phyloP scores from a whole-genome alignment of 2,113 vertebrate species.

The Dipodomys stephensi region DNA sequence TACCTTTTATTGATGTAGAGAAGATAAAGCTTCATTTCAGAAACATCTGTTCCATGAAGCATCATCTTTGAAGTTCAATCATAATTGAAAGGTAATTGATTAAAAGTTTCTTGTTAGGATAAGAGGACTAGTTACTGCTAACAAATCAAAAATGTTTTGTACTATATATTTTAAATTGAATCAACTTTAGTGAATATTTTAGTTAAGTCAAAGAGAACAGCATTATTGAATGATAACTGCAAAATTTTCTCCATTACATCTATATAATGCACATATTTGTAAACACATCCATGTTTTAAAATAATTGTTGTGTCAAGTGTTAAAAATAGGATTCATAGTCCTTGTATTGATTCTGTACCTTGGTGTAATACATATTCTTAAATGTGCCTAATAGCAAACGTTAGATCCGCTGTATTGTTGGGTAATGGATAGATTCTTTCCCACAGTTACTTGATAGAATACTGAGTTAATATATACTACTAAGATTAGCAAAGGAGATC shows the following conservation, averaged over 20 bases:
- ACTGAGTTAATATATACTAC: background rate
- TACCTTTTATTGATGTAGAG: conserved; percentile 46
- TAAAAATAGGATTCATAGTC: background rate
- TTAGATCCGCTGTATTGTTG: background rate
- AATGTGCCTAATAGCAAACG: background rate
- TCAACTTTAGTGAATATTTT: background rate
- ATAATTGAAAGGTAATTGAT: conserved; percentile 51
- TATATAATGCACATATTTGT: background rate
- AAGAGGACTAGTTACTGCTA: conserved; percentile 25
- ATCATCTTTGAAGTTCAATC: conserved; percentile 27
- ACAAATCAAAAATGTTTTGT: conserved; percentile 17
- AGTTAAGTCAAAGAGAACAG: background rate
- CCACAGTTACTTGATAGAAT: background rate
- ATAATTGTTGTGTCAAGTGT: background rate
- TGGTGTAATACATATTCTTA: background rate
- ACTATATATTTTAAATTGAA: background rate
- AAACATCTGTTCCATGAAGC: conserved; percentile 32
- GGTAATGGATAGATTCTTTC: background rate
- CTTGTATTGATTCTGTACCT: background rate
- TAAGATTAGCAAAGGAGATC: background rate
- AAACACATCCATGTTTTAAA: background rate
- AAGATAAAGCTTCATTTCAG: conserved; percentile 61
- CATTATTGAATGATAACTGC: background rate
- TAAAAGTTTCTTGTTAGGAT: conserved; percentile 19
- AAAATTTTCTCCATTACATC: conserved; percentile 5